Conservation (phyloP, 2,888 invertebrate genomes). For the Gari tellinella region DNA sequence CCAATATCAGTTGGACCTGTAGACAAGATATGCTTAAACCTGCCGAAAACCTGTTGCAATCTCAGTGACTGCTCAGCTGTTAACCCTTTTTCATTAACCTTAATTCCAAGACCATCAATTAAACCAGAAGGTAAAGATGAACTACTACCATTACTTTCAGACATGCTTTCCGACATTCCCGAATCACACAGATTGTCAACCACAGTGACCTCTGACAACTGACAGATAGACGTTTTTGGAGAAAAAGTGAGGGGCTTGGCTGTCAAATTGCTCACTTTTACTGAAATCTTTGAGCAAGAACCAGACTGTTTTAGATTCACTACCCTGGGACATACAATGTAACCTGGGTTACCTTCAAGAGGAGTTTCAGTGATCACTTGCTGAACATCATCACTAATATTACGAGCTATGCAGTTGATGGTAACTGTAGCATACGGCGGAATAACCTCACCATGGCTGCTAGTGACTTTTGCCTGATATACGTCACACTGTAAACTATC, state of each 20-base stretch:
- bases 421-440: no score
- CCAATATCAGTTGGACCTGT: conserved; percentile 20
- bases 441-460: no score
- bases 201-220: conserved; percentile 21
- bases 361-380: no score
- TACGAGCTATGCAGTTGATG: no score
- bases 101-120: background rate
- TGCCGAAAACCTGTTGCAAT: conserved; percentile 5
- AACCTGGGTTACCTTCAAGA: no score
- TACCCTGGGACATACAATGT: conserved; percentile 23
- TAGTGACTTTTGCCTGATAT: no score
- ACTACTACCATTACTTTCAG: no score
- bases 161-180: background rate
- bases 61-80: background rate
- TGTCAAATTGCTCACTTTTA: conserved; percentile 20
- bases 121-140: no score
- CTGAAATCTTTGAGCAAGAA: conserved; percentile 17
- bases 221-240: conserved; percentile 16
- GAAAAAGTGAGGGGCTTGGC: conserved; percentile 10
- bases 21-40: conserved; percentile 20
- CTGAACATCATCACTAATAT: no score
- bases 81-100: conserved; percentile 8
- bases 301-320: conserved; percentile 7
- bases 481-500: no score
- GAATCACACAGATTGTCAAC: background rate